Base-by-base conservation (phyloP, 2,888 invertebrate genomes). In the Drosophila meridionalis region DNA sequence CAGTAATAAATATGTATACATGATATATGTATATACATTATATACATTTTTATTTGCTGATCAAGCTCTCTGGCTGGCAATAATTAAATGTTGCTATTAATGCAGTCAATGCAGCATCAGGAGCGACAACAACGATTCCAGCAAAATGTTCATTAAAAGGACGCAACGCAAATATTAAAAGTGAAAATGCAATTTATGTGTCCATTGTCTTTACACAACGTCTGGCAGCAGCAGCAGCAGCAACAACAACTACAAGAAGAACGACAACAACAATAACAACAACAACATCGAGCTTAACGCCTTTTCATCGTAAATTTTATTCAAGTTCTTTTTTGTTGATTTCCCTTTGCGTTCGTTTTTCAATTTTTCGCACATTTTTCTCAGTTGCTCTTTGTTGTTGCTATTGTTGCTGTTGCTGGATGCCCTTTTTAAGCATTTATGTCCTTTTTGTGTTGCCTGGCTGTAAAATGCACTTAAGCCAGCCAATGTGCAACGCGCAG, bases 131-230 rank as follows among this genome's bases (percentile, higher is more conserved):
- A 57, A 14, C 72, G 50, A 42, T 55, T 48, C 52, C 48, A 64
- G 61, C 67, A 71, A 70, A 83, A 76, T 75, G 74, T 84, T 84
- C 76, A 87, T 84, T 87, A 80, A 82, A 81, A 78, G 76, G 76
- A 82, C 71, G 50, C 74, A 77, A 60, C 77, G 69, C 71, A 85
- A 83, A 85, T 87, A 86, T 85, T 83, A 85, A 88, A 85, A 85
- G 86, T 88, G 88, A 85, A 85, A 85, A 88, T 85, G 86, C 88
- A 87, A 85, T 85, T 84, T 86, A 88, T 86, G 84, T 82, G 86
- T 84, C 75, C 87, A 86, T 86, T 86, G 87, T 88, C 76, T 83
- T 69, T 76, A 78, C 73, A 76, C 79, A 76, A 64, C 72, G 79
- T 58, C 66, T 66, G 57, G 53, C 63, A 69, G 47, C 53, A 78